Evolutionary conservation across 2,888 invertebrate species (phyloP).

Genomic region (Scrobipalpa atriplicella): DNA sequence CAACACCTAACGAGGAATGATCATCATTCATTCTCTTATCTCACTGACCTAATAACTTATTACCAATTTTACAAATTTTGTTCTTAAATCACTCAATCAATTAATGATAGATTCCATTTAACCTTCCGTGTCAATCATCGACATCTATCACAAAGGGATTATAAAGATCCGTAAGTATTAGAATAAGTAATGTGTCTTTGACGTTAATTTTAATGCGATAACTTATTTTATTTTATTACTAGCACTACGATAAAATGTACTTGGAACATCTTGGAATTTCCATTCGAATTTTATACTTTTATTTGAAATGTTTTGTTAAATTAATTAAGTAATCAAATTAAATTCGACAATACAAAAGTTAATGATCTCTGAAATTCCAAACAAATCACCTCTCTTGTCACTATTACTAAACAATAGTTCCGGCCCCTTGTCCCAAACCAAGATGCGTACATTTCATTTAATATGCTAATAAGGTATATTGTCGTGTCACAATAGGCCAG

Average conservation of each 20-base stretch:
- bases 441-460: constrained; percentile 34
- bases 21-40: constrained; percentile 19
- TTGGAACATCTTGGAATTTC: too few species aligned
- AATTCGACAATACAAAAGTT: not conserved
- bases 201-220: too few species aligned
- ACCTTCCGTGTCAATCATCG: constrained; percentile 18
- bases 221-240: too few species aligned
- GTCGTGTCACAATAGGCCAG: constrained; percentile 51
- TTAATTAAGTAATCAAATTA: not conserved
- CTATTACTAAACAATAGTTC: constrained; percentile 21
- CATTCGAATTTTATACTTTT: too few species aligned
- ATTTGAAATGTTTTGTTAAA: too few species aligned
- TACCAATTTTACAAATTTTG: not conserved
- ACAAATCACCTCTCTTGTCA: constrained; percentile 6
- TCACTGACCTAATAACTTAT: constrained; percentile 13
- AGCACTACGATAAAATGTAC: too few species aligned
- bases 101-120: constrained; percentile 8
- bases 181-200: too few species aligned
- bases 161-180: not conserved
- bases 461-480: constrained; percentile 56
- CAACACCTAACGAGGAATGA: not conserved
- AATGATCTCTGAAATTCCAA: not conserved
- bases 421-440: constrained; percentile 18
- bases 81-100: constrained; percentile 19
- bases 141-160: not conserved